Base-by-base conservation (phyloP, 2,113 vertebrate species). In the Otolemur garnettii region DNA sequence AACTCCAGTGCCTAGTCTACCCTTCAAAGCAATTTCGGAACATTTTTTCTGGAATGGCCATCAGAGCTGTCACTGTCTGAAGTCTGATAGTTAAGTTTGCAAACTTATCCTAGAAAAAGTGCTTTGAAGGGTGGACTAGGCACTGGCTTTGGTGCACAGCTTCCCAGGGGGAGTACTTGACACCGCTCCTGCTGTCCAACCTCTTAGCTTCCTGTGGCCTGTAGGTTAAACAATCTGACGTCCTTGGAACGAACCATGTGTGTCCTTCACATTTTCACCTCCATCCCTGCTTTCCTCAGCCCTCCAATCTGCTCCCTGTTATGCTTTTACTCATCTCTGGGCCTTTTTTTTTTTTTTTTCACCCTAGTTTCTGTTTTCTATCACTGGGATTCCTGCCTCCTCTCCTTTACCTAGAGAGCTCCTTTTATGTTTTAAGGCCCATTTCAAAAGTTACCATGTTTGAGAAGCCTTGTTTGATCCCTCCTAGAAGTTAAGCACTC, bases 211-310 rank as follows among this genome's bases (percentile, higher is more conserved):
- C 28, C 62, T 38, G 38, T 62, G 53, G 55, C 74, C 60, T 24
- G 0, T 7, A 28, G 57, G 11, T 5, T 78, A 26, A 30, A 71
- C 35, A 60, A 26, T 59, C 53, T 64, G 30, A 62, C 42, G 42
- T 62, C 12, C 0, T 45, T 33, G 60, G 12, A 75, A 57, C 3
- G 10, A 12, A 15, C 18, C 0, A 2, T 26, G 18, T 15, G 30
- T 10, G 3, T 45, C 66, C 59, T 22, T 53, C 19, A 22, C 15
- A 64, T 4, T 13, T 59, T 22, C 18, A 2, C 21, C 55, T n/a
- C 53, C 4, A 17, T 55, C 28, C n/a, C 83, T 87, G 62, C 26
- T 21, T 18, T 17, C 1, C 3, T 3, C 15, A 17, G 4, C 9
- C 62, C 24, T 7, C 5, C 3, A n/a, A 7, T 45, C 21, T n/a